Evolutionary conservation across 2,888 invertebrate genomes (phyloP).

Genomic region (Ornithoptera priamus): DNA sequence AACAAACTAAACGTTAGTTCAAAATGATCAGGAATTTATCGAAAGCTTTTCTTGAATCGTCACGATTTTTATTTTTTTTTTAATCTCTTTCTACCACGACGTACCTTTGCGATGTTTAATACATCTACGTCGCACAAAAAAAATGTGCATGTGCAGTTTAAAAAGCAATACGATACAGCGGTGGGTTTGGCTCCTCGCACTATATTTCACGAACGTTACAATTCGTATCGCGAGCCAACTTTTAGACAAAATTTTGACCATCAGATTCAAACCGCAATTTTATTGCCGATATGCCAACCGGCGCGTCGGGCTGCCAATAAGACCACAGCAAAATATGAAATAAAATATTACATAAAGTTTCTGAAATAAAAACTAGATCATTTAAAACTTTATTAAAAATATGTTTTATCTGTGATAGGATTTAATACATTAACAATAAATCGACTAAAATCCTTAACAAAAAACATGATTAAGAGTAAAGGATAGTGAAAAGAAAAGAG

Average conservation of each 20-base stretch:
- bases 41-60: too few species aligned
- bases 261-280: conserved; percentile 18
- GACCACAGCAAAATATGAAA: conserved; percentile 9
- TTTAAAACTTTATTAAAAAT: background rate
- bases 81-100: too few species aligned
- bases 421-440: background rate
- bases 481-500: background rate
- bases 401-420: too few species aligned
- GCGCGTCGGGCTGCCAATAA: conserved; percentile 18
- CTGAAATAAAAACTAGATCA: background rate
- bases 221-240: conserved; percentile 21
- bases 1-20: too few species aligned
- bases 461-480: background rate
- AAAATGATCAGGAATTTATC: too few species aligned
- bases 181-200: conserved; percentile 10
- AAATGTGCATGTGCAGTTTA: background rate
- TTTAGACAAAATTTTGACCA: conserved; percentile 23
- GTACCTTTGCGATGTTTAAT: too few species aligned
- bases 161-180: background rate
- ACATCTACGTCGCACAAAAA: too few species aligned
- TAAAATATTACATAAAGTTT: background rate
- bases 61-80: too few species aligned
- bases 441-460: background rate
- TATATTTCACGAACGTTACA: conserved; percentile 4
- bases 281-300: conserved; percentile 23